A percentile compares a stretch with the other conserved stretches of the same genome.
These are phyloP conservation scores for Chaetogeoica ovagalla DNA, from an alignment of 2,888 invertebrate species.

Conservation along the genomic window DNA sequence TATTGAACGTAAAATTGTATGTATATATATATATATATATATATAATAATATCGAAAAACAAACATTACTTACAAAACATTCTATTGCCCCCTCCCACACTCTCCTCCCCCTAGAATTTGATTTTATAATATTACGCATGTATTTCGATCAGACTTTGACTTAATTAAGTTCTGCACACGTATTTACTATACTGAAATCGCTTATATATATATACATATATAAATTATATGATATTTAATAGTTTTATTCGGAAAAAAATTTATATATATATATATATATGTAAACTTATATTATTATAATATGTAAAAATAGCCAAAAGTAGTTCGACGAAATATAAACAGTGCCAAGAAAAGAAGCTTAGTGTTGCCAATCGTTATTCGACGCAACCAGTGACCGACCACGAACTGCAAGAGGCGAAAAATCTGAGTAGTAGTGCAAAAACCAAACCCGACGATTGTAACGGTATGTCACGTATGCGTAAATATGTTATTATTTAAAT, in stretches of 20 bases:
- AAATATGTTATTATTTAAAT: slow-evolving; percentile 34
- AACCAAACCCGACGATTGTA: slow-evolving; percentile 35
- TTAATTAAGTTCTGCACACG: not conserved
- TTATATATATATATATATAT: slow-evolving; percentile 21
- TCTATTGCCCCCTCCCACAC: not conserved
- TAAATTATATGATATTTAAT: slow-evolving; percentile 40
- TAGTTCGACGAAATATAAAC: slow-evolving; percentile 32
- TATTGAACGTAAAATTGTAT: too few relatives aligned
- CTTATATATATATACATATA: not conserved
- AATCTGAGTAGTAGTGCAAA: slow-evolving; percentile 39
- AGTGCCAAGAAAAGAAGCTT: slow-evolving; percentile 50
- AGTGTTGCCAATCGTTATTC: slow-evolving; percentile 64
- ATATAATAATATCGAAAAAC: not conserved
- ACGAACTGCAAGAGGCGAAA: slow-evolving; percentile 62
- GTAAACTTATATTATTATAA: slow-evolving; percentile 3
- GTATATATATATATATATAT: too few relatives aligned
- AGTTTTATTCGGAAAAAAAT: slow-evolving; percentile 25
- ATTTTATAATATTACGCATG: not conserved
- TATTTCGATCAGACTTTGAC: not conserved
- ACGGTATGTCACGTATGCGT: slow-evolving; percentile 42
- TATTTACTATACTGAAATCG: too few relatives aligned
- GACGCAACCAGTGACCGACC: slow-evolving; percentile 73
- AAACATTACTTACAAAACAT: not conserved
- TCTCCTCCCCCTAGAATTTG: not conserved
- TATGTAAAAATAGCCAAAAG: slow-evolving; percentile 47